Evolutionary conservation across 2,113 vertebrate species (phyloP).

Genomic region (Ophiodon elongatus): DNA sequence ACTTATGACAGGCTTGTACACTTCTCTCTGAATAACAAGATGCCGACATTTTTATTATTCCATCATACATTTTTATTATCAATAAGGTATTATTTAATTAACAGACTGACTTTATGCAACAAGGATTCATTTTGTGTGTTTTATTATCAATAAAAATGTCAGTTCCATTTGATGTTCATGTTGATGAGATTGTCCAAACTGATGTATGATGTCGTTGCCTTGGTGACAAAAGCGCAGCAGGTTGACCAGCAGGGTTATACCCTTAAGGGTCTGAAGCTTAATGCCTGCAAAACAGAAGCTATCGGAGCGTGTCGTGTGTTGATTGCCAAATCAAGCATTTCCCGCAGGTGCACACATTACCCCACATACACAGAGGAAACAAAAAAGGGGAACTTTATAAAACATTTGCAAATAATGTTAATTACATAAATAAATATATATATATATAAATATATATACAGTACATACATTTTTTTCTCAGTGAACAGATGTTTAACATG

Average conservation of each 20-base stretch:
- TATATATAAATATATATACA: too few species aligned
- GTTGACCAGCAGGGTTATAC: background rate
- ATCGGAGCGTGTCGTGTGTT: background rate
- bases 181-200: background rate
- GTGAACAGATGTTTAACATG: background rate
- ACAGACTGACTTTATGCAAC: too few species aligned
- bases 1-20: background rate
- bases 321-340: constrained; percentile 16
- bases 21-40: background rate
- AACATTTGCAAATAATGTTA: constrained; percentile 6
- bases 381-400: constrained; percentile 37
- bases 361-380: constrained; percentile 5
- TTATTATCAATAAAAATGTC: too few species aligned
- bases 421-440: background rate
- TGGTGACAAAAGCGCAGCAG: background rate
- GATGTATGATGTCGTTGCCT: background rate
- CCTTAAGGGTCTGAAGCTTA: background rate
- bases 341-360: constrained; percentile 34
- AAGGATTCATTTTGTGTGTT: too few species aligned
- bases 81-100: too few species aligned
- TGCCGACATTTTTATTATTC: background rate
- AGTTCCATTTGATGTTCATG: background rate
- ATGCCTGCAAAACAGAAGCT: constrained; percentile 7
- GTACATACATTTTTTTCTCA: background rate
- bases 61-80: background rate